These are phyloP conservation scores for Dendrophyllia cribrosa DNA, from an alignment of 64 coral and sea anemone species.

Conservation along the genomic window DNA sequence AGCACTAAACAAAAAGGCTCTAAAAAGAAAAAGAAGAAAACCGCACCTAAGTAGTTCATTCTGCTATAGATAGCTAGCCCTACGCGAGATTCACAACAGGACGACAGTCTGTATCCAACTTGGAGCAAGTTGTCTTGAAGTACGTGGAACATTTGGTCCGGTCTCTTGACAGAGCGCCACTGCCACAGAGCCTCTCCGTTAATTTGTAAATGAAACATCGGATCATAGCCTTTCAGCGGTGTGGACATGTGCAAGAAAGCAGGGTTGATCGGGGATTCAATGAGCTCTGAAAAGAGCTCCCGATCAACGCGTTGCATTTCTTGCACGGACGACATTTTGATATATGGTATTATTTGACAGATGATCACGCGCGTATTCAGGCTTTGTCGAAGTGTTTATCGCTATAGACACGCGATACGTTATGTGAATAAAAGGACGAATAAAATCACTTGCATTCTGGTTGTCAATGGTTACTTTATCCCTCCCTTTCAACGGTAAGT, in stretches of 20 bases:
- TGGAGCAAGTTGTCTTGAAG: conserved; percentile 16
- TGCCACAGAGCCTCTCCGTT: too few relatives aligned
- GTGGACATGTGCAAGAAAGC: too few relatives aligned
- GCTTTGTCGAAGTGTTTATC: background rate
- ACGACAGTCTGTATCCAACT: conserved; percentile 16
- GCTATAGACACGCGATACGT: background rate
- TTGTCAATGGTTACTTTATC: background rate
- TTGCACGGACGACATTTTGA: too few relatives aligned
- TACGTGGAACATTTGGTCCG: background rate
- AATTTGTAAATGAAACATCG: conserved; percentile 47
- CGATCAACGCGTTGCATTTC: too few relatives aligned
- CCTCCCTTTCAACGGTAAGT: background rate
- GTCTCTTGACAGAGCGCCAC: background rate
- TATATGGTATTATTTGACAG: background rate
- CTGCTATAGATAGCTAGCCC: background rate
- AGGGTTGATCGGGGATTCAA: too few relatives aligned
- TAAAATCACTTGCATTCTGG: background rate
- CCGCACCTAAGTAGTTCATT: background rate
- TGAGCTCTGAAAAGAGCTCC: too few relatives aligned
- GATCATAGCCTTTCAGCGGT: background rate
- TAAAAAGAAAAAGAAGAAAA: too few relatives aligned
- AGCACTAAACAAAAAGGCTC: too few relatives aligned
- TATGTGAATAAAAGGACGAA: background rate
- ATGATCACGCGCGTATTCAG: too few relatives aligned
- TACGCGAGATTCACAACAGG: background rate